Evolutionary conservation across 2,113 vertebrate species (phyloP), one percentile per base, ranked within the genome.

Genomic region (Pseudopodoces humilis): DNA sequence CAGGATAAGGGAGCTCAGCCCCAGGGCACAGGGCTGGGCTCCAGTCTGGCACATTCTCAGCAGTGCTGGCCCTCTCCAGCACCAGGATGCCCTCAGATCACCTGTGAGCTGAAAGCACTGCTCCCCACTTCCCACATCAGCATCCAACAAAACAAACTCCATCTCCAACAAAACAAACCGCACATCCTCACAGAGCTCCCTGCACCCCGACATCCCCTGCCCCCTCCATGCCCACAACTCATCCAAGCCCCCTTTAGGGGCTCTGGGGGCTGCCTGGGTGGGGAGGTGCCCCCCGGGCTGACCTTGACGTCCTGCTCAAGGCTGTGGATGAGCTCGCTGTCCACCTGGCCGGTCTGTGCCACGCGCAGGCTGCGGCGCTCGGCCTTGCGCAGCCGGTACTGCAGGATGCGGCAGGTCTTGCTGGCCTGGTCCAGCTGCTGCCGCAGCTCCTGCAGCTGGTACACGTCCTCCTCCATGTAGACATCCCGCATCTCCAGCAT

Each of bases 401-500:
- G 99, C 96, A 99, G 98, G 97, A 99, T 99, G 80, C 99, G 99
- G 95, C 99, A 99, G 9, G 99, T 99, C 97, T 99, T 99, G 97
- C 99, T 99, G 70, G 99, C 99, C 98, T 99, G 99, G 94, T 99
- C 99, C 94, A 99, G 98, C 97, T 99, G 99, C 97, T 99, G 99
- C 41, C 99, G 97, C 69, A 99, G 98, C 90, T 99, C 99, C 97
- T 99, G 99, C 69, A 99, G 96, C 97, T 99, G 99, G 96, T 99
- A 99, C 53, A 99, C 99, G 0, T 99, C 99, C 70, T 99, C 99
- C 96, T 99, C 99, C 98, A 99, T 98, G 97, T 99, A 99, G 95
- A 99, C 99, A 11, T 99, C 99, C 63, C 99, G 97, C 99, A 99
- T 99, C 98, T 99, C 99, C 97, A 99, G 98, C 99, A 99, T 99